phyloP scores from a whole-genome alignment of 2,888 invertebrate genomes.

The Amaurobius ferox region DNA sequence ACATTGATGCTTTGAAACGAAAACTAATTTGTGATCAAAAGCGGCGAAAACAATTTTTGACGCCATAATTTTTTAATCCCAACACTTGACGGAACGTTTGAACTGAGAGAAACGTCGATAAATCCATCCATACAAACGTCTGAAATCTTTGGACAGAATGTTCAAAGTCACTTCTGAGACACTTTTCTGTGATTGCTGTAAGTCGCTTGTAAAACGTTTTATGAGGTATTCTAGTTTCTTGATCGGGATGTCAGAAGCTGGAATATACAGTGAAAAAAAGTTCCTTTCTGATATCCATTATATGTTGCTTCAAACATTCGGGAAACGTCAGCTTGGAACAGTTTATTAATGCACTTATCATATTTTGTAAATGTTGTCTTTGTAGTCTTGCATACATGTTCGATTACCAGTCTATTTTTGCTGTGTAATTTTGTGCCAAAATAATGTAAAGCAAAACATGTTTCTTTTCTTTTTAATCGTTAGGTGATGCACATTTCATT shows the following conservation, averaged over 20 bases:
- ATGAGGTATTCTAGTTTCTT: neutral
- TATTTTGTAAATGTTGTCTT: conserved; percentile 11
- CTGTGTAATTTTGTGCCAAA: neutral
- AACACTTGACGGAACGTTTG: neutral
- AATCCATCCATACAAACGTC: conserved; percentile 33
- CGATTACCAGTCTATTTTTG: neutral
- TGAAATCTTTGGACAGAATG: neutral
- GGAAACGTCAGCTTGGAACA: neutral
- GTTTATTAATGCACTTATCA: neutral
- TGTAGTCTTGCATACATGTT: neutral
- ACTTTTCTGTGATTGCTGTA: conserved; percentile 16
- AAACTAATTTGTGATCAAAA: conserved; percentile 60
- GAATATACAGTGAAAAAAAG: neutral
- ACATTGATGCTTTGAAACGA: neutral
- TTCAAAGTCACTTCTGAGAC: conserved; percentile 31
- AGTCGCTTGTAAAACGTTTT: conserved; percentile 10
- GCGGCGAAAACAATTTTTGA: conserved; percentile 27
- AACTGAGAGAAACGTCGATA: conserved; percentile 29
- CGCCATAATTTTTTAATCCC: conserved; percentile 48
- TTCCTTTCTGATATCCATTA: neutral
- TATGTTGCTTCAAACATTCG: neutral
- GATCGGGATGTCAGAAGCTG: neutral
- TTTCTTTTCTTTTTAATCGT: neutral
- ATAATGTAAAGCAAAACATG: neutral
- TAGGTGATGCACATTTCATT: neutral